Conservation (phyloP, 2,888 invertebrate genomes). For the Philhelius pedissequus region DNA sequence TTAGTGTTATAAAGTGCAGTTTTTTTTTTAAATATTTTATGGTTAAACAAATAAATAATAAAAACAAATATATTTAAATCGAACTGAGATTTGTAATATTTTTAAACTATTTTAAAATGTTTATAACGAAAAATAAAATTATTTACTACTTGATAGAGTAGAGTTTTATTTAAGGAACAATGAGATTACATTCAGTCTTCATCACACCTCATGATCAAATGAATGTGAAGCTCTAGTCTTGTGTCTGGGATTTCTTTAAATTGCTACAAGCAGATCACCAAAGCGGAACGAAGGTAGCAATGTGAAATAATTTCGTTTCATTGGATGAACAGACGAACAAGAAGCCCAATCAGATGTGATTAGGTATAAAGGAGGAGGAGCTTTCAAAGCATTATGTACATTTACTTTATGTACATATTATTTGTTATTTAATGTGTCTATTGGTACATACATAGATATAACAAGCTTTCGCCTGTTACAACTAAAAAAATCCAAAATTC, state of each 20-base stretch:
- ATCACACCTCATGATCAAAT: constrained; percentile 7
- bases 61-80: constrained; percentile 41
- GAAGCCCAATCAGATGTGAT: constrained; percentile 22
- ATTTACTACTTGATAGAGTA: constrained; percentile 39
- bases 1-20: constrained; percentile 44
- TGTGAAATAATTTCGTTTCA: not conserved
- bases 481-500: no score
- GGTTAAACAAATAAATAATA: constrained; percentile 6
- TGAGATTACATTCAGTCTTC: not conserved
- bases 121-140: constrained; percentile 57
- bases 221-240: not conserved
- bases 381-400: constrained; percentile 13
- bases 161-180: not conserved
- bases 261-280: constrained; percentile 13
- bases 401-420: not conserved
- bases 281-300: constrained; percentile 26
- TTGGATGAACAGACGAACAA: constrained; percentile 9
- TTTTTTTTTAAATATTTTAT: constrained; percentile 40
- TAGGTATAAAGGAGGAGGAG: not conserved
- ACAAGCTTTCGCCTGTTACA: no score
- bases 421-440: no score
- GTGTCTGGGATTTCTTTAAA: not conserved
- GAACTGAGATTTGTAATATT: constrained; percentile 69
- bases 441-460: no score
- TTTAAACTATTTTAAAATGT: constrained; percentile 56